These are phyloP conservation scores for Podarcis cretensis DNA, from an alignment of 2,113 vertebrate species.

Conservation along the genomic window DNA sequence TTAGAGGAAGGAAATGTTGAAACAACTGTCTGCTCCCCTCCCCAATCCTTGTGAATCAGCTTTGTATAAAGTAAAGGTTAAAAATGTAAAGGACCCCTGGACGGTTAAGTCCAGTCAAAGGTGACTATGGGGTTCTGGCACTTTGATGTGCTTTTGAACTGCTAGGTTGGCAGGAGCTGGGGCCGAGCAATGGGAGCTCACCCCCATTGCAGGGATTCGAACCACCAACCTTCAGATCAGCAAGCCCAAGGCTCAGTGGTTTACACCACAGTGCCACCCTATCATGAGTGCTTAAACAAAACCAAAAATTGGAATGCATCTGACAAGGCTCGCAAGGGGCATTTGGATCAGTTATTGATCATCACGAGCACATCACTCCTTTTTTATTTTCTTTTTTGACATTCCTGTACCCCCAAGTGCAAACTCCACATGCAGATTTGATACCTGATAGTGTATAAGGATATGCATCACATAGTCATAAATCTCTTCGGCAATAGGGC, in stretches of 20 bases:
- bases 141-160: too few species aligned
- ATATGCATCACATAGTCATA: constrained; percentile 97
- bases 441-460: constrained; percentile 95
- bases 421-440: background rate
- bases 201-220: too few species aligned
- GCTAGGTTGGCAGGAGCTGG: too few species aligned
- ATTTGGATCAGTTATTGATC: background rate
- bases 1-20: background rate
- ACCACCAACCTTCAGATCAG: rapidly evolving
- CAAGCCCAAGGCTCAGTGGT: too few species aligned
- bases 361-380: rapidly evolving
- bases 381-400: background rate
- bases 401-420: background rate
- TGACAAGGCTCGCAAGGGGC: background rate
- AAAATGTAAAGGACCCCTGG: too few species aligned
- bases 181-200: too few species aligned
- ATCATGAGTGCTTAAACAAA: background rate
- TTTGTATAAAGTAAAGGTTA: background rate
- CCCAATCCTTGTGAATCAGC: background rate
- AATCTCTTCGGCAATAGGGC: constrained; percentile 87
- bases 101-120: too few species aligned
- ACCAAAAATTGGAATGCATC: background rate
- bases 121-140: too few species aligned
- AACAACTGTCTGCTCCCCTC: background rate
- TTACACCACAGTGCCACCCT: too few species aligned